A percentile compares a stretch with the other conserved stretches of the same genome.
Evolutionary conservation across 2,888 invertebrate species (phyloP).

Genomic region (Lycaena phlaeas): DNA sequence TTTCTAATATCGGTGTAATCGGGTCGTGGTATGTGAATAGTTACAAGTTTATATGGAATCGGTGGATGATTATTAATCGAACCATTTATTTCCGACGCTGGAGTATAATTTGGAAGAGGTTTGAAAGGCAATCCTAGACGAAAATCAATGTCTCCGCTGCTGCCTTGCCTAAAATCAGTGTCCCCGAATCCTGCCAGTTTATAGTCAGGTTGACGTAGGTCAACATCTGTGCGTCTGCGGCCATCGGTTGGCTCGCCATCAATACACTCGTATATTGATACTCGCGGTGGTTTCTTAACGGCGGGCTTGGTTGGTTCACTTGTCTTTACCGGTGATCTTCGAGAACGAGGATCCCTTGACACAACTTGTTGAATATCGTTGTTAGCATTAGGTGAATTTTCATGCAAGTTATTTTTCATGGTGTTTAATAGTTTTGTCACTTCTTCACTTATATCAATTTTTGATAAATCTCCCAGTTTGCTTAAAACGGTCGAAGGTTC

Average conservation of each 20-base stretch:
- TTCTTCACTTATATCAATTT: constrained; percentile 82
- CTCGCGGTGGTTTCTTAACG: constrained; percentile 43
- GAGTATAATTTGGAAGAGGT: constrained; percentile 84
- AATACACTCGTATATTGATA: constrained; percentile 75
- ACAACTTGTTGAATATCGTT: constrained; percentile 31
- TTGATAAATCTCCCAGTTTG: constrained; percentile 79
- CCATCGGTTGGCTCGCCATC: constrained; percentile 69
- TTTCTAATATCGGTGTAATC: constrained; percentile 83
- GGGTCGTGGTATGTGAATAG: constrained; percentile 79
- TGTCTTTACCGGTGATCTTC: constrained; percentile 49
- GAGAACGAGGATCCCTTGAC: constrained; percentile 53
- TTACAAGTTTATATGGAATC: constrained; percentile 76
- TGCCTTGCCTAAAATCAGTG: constrained; percentile 75
- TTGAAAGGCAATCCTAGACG: constrained; percentile 84
- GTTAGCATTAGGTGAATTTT: constrained; percentile 32
- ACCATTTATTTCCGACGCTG: constrained; percentile 90
- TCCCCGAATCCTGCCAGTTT: constrained; percentile 74
- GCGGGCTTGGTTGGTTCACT: constrained; percentile 30
- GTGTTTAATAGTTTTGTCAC: constrained; percentile 79
- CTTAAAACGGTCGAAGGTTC: constrained; percentile 71
- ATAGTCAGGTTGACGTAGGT: constrained; percentile 66
- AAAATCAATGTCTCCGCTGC: constrained; percentile 81
- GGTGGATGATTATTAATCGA: constrained; percentile 84
- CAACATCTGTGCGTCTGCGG: constrained; percentile 62
- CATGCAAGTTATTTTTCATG: constrained; percentile 68